Evolutionary conservation across 2,888 invertebrate species (phyloP).

Genomic region (Archaeoteleia sp.): DNA sequence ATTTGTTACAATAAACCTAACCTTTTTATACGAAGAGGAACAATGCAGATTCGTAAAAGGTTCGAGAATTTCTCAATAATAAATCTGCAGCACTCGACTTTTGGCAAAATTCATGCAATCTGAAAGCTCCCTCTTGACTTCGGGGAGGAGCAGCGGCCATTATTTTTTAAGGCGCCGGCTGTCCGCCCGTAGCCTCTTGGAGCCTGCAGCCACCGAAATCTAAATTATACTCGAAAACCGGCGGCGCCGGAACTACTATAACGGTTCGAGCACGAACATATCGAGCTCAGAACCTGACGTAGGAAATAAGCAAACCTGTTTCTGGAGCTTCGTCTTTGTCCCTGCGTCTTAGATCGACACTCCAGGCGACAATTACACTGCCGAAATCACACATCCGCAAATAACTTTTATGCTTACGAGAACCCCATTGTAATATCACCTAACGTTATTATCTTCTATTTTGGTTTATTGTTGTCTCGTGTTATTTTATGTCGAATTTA

Average conservation of each 20-base stretch:
- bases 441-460: neutral
- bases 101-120: slow-evolving; percentile 11
- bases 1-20: too few species aligned
- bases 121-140: slow-evolving; percentile 20
- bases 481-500: too few species aligned
- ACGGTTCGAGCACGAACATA: slow-evolving; percentile 38
- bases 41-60: slow-evolving; percentile 20
- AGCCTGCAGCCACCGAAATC: slow-evolving; percentile 36
- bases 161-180: slow-evolving; percentile 48
- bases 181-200: slow-evolving; percentile 35
- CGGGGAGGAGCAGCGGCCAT: slow-evolving; percentile 37
- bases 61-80: slow-evolving; percentile 16
- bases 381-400: slow-evolving; percentile 45
- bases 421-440: slow-evolving; percentile 33
- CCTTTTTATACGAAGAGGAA: slow-evolving; percentile 17
- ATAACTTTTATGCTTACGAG: slow-evolving; percentile 42
- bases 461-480: too few species aligned
- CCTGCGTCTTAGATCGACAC: slow-evolving; percentile 40
- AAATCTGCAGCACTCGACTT: slow-evolving; percentile 20
- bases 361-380: slow-evolving; percentile 49
- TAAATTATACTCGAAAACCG: slow-evolving; percentile 40
- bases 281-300: slow-evolving; percentile 32
- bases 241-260: slow-evolving; percentile 37
- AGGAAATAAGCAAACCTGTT: slow-evolving; percentile 41
- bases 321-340: slow-evolving; percentile 36